Evolutionary conservation across 1,140 invertebrate species (phyloP).

Genomic region (Amphibalanus amphitrite): DNA sequence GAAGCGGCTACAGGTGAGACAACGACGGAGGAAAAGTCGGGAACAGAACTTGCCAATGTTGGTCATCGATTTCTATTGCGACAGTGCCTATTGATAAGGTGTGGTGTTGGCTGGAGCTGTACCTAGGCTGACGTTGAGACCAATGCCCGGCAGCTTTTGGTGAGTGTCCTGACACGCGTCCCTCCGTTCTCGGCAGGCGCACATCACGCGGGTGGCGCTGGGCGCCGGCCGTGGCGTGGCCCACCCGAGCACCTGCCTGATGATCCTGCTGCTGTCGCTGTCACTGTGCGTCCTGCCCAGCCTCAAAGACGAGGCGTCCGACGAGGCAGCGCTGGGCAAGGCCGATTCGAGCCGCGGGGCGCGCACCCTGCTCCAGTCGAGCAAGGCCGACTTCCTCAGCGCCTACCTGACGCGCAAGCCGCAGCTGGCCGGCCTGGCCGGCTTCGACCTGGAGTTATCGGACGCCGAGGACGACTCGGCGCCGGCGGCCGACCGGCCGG

Average conservation of each 20-base stretch:
- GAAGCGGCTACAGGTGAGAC: slow-evolving; percentile 10
- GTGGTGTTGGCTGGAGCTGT: too few species aligned
- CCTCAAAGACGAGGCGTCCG: slow-evolving; percentile 6
- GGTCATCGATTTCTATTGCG: too few species aligned
- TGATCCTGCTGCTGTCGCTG: slow-evolving; percentile 57
- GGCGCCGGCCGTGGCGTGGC: slow-evolving; percentile 24
- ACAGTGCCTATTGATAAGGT: too few species aligned
- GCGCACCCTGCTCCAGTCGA: neutral
- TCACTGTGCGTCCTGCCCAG: slow-evolving; percentile 50
- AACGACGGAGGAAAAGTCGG: too few species aligned
- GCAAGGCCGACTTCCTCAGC: neutral
- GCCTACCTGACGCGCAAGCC: neutral
- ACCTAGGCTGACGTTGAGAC: too few species aligned
- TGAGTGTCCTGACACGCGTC: too few species aligned
- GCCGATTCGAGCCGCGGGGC: neutral
- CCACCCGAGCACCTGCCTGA: slow-evolving; percentile 65
- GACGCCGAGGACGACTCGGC: slow-evolving; percentile 63
- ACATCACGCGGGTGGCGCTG: neutral
- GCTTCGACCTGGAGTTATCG: slow-evolving; percentile 35
- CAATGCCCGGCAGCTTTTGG: too few species aligned
- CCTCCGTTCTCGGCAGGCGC: too few species aligned
- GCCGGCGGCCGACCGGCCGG: slow-evolving; percentile 52
- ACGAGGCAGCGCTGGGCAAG: neutral
- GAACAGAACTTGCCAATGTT: too few species aligned
- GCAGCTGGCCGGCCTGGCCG: neutral